Conservation (phyloP, 2,888 invertebrate genomes). For the Norana najaformis region DNA sequence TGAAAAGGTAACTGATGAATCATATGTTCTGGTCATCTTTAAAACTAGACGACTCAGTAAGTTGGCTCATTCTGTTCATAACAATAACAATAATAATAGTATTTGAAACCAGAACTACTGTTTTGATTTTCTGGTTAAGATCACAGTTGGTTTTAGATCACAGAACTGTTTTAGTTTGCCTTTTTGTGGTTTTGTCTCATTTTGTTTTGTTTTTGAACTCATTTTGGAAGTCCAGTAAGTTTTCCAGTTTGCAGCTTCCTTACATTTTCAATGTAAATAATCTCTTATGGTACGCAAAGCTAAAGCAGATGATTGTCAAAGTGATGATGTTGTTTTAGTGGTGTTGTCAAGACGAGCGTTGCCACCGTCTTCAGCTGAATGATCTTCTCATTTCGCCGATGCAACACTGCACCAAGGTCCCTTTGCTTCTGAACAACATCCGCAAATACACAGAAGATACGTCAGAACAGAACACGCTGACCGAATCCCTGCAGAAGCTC, state of each 20-base stretch:
- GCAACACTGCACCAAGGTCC: constrained; percentile 71
- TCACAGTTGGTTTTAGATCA: too few relatives aligned
- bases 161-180: too few relatives aligned
- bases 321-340: constrained; percentile 60
- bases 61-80: too few relatives aligned
- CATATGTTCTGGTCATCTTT: background rate
- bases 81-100: too few relatives aligned
- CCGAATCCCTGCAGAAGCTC: constrained; percentile 67
- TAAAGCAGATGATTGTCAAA: background rate
- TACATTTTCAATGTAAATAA: too few relatives aligned
- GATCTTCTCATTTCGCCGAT: constrained; percentile 71
- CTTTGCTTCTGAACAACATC: constrained; percentile 69
- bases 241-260: too few relatives aligned
- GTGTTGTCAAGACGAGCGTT: constrained; percentile 68
- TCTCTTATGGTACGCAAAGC: background rate
- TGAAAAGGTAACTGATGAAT: constrained; percentile 65
- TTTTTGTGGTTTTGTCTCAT: too few relatives aligned
- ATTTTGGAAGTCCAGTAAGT: too few relatives aligned
- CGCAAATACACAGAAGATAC: constrained; percentile 66
- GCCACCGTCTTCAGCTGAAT: constrained; percentile 70
- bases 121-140: too few relatives aligned
- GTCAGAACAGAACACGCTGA: constrained; percentile 65
- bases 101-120: background rate
- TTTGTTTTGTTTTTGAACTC: too few relatives aligned
- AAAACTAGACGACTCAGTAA: too few relatives aligned